Base-by-base conservation (phyloP, 1,140 invertebrate species). In the Drosophila ironensis region DNA sequence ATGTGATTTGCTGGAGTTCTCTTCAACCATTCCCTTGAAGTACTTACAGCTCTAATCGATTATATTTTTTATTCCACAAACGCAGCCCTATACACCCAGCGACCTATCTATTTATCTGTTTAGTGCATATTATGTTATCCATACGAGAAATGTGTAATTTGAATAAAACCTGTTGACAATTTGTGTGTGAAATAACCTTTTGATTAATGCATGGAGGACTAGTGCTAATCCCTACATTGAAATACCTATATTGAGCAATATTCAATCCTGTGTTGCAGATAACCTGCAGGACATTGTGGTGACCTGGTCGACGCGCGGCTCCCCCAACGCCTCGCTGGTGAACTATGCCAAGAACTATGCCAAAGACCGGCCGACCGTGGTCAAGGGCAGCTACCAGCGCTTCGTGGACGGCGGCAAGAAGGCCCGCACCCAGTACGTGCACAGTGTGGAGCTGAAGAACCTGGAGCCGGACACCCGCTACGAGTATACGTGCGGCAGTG, bases 261-360 rank as follows among this genome's bases (percentile, higher is more conserved):
- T n/a, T 8, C 6, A 25, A n/a, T 25, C 20, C n/a, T n/a, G n/a
- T n/a, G n/a, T 3, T 81, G 5, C 53, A 94, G 94, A 93, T 60
- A 91, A 91, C 63, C 91, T 93, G 14, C 92, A 91, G 51, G 92
- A 96, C 47, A 95, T 97, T 90, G 92, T 96, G 14, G 94, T 98
- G 1, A 98, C 97, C 42, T 99, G 97, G 97, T 95, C 94, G 0
- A 98, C 97, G n/a, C 92, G 93, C 47, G 92, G 94, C 73, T 90
- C 94, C 38, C 95, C 96, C 0, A 84, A 92, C 5, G 91, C 92
- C 60, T 95, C 96, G 0, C 70, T 93, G 17, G 97, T 97, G 1
- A 93, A 95, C 87, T 98, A 95, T 91, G 97, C 96, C 2, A 92
- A 95, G 84, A 6, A 92, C 93, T 48, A 90, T 86, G 9, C 92